These are phyloP conservation scores for Eucera pruinosa DNA, from an alignment of 2,888 invertebrate species.

Conservation along the genomic window DNA sequence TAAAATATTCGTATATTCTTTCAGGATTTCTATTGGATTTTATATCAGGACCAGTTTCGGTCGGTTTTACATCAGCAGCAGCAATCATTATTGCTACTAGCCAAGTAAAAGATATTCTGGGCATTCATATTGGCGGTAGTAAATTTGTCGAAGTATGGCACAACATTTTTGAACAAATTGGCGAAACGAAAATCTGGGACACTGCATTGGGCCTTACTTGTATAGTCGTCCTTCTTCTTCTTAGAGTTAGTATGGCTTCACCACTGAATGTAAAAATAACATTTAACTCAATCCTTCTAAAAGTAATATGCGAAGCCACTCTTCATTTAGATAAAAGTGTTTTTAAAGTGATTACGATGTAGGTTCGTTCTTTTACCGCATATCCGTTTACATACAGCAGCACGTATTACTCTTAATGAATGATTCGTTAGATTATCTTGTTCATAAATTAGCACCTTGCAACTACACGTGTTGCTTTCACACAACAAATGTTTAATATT, in stretches of 20 bases:
- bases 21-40: conserved; percentile 93
- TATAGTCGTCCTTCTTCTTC: conserved; percentile 88
- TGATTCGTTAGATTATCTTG: neutral
- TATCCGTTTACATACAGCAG: neutral
- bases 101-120: conserved; percentile 91
- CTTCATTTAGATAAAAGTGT: neutral
- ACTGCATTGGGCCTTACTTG: conserved; percentile 89
- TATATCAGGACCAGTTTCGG: conserved; percentile 93
- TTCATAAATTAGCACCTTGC: conserved; percentile 5
- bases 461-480: neutral
- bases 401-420: neutral
- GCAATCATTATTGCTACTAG: conserved; percentile 93
- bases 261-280: neutral
- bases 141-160: conserved; percentile 90
- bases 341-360: neutral
- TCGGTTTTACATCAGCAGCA: conserved; percentile 93
- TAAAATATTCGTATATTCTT: neutral
- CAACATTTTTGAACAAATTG: conserved; percentile 89
- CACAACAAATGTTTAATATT: neutral
- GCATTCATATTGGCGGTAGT: conserved; percentile 88
- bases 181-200: conserved; percentile 90
- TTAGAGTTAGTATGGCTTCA: conserved; percentile 86
- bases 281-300: neutral
- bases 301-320: neutral
- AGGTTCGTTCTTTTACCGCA: neutral